Conservation (phyloP, 2,797 vertebrate genomes). For the Novumbra hubbsi region DNA sequence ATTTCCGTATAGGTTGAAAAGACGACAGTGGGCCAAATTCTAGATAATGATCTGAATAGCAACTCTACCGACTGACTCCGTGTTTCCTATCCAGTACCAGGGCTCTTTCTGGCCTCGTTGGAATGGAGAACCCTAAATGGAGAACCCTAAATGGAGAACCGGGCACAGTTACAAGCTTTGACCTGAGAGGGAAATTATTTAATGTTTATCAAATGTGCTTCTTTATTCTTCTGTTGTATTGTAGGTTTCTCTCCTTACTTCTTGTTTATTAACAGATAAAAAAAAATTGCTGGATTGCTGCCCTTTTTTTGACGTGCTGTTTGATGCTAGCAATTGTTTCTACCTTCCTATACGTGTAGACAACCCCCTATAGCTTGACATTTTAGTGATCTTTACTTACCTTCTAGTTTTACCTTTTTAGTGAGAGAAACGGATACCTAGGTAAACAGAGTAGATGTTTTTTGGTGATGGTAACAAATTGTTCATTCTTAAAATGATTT, state of each 20-base stretch:
- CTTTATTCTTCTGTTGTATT: constrained; percentile 50
- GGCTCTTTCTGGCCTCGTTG: background rate
- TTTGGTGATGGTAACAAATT: constrained; percentile 72
- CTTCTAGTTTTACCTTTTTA: constrained; percentile 81
- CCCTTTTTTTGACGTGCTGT: constrained; percentile 52
- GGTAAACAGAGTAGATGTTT: constrained; percentile 52
- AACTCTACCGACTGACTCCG: background rate
- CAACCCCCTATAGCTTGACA: constrained; percentile 60
- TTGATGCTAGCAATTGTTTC: constrained; percentile 45
- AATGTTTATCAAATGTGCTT: constrained; percentile 57
- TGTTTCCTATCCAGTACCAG: background rate
- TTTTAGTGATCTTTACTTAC: constrained; percentile 74
- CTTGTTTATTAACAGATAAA: constrained; percentile 41
- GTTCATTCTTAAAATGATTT: constrained; percentile 76
- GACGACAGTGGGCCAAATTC: constrained; percentile 17
- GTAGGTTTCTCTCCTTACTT: constrained; percentile 44
- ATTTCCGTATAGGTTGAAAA: constrained; percentile 9
- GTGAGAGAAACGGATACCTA: constrained; percentile 49
- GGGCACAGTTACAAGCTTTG: background rate
- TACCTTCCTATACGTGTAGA: background rate
- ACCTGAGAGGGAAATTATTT: constrained; percentile 27
- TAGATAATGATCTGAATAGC: background rate
- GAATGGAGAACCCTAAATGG: background rate
- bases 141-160: background rate
- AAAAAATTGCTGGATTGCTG: constrained; percentile 46